Base-by-base conservation (phyloP, 53 echinoderm and acorn worm species). In the Patiria pectinifera region DNA sequence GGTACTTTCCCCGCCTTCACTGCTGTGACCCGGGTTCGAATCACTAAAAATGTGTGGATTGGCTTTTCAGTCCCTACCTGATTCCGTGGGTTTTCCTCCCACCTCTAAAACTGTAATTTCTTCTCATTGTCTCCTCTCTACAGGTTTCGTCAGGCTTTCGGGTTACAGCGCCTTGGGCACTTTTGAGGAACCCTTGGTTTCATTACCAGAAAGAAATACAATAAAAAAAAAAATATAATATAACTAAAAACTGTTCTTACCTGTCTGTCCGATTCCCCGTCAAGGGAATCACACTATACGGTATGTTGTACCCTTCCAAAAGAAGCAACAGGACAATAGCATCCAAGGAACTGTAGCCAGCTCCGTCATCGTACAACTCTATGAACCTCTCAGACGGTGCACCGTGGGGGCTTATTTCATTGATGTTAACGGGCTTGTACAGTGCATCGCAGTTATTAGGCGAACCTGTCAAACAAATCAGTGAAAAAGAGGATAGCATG, bases 331-430 rank as follows among this genome's bases (percentile, higher is more conserved):
- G 78, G 6, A 96, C 80, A 62, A 96, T 6, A 62, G 95, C 89
- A 76, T 96, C 96, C 79, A 96, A 62, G 2, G 96, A 84, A 22
- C 93, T 93, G 91, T 88, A 86, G 6, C 96, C 95, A 26, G 46
- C 78, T 16, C 95, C 95, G 16, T 93, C 96, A 90, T 96, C 95
- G 77, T 75, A 96, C 14, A 96, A 85, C 87, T 96, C 96, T 48
- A 96, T 93, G 86, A 95, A 96, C 76, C 24, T 74, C 15, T 95
- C 95, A 10, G 83, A 35, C 26, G 76, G 43, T 44, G 82, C 78
- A 35, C 58, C 62, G 11, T 85, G 87, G 7, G 88, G 90, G 5
- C 86, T 93, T 11, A 96, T 84, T 75, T 96, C 96, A 90, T 91
- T 95, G 83, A 96, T 96, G 69, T 88, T 62, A 58, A 95, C 85